A percentile compares a stretch with the other conserved stretches of the same genome.
These are phyloP conservation scores for Ditylenchus dipsaci DNA, from an alignment of 1,140 invertebrate genomes.

Conservation along the genomic window DNA sequence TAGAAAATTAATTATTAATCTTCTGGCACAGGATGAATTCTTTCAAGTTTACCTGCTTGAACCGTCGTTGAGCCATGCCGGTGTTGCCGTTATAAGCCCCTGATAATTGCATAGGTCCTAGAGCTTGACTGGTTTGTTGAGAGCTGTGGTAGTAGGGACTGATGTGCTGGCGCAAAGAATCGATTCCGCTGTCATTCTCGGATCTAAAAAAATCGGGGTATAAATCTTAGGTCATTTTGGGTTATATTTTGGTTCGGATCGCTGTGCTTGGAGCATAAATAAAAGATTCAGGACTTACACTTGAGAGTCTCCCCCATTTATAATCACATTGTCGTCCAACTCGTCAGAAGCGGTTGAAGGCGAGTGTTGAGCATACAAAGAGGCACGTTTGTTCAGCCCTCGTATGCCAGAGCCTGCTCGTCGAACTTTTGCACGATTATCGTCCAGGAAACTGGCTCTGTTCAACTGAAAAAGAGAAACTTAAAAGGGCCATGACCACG, in stretches of 20 bases:
- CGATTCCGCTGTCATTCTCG: constrained; percentile 49
- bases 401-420: constrained; percentile 2
- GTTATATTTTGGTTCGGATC: too few relatives aligned
- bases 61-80: constrained; percentile 35
- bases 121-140: neutral
- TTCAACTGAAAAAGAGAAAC: constrained; percentile 44
- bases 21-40: neutral
- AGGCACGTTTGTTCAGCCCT: constrained; percentile 3
- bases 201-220: constrained; percentile 18
- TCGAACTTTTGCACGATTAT: neutral
- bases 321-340: constrained; percentile 26
- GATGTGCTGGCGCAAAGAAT: constrained; percentile 43
- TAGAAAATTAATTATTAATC: neutral
- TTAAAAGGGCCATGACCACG: too few relatives aligned
- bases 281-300: neutral
- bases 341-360: constrained; percentile 44
- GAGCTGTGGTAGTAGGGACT: constrained; percentile 36
- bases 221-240: too few relatives aligned
- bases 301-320: constrained; percentile 9
- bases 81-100: neutral
- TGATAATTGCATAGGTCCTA: neutral
- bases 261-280: neutral
- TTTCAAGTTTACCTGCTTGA: constrained; percentile 16
- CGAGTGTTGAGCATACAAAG: constrained; percentile 20
- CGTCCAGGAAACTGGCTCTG: constrained; percentile 29